Conservation (phyloP, 2,888 invertebrate species). For the Exocentrus adspersus region DNA sequence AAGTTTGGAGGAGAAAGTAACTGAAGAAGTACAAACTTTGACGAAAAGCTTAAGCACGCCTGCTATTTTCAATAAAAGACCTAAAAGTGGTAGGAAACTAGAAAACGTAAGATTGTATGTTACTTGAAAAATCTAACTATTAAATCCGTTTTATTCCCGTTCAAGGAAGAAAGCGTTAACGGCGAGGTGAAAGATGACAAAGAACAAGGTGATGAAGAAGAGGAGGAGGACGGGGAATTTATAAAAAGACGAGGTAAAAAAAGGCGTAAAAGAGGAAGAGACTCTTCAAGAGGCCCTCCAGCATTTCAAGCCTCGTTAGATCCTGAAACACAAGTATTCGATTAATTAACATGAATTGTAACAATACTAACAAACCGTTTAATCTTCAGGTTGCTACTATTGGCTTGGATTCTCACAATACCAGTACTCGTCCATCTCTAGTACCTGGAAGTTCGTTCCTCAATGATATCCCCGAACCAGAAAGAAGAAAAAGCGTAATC, state of each 20-base stretch:
- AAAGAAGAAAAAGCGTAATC: constrained; percentile 24
- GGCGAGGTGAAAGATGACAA: constrained; percentile 29
- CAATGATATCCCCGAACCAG: constrained; percentile 23
- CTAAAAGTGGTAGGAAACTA: constrained; percentile 24
- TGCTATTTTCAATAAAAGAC: constrained; percentile 31
- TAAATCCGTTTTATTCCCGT: no score
- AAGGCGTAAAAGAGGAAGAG: constrained; percentile 61
- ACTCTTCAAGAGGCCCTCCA: constrained; percentile 57
- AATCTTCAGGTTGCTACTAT: constrained; percentile 48
- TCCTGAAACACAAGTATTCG: constrained; percentile 74
- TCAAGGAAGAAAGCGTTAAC: constrained; percentile 10
- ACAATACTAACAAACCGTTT: neutral
- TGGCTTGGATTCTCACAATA: constrained; percentile 70
- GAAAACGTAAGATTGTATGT: constrained; percentile 26
- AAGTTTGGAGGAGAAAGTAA: constrained; percentile 46
- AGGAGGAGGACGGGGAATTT: constrained; percentile 70
- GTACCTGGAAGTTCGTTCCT: constrained; percentile 58
- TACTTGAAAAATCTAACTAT: no score
- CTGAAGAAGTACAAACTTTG: constrained; percentile 17
- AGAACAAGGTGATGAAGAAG: constrained; percentile 64
- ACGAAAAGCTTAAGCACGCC: constrained; percentile 23
- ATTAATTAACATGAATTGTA: no score
- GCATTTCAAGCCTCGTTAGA: constrained; percentile 65
- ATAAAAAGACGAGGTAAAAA: constrained; percentile 69
- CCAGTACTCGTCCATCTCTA: constrained; percentile 74